A percentile compares a stretch with the other conserved stretches of the same genome.
Evolutionary conservation across 2,797 vertebrate genomes (phyloP).

Genomic region (Pachyuromys duprasi): DNA sequence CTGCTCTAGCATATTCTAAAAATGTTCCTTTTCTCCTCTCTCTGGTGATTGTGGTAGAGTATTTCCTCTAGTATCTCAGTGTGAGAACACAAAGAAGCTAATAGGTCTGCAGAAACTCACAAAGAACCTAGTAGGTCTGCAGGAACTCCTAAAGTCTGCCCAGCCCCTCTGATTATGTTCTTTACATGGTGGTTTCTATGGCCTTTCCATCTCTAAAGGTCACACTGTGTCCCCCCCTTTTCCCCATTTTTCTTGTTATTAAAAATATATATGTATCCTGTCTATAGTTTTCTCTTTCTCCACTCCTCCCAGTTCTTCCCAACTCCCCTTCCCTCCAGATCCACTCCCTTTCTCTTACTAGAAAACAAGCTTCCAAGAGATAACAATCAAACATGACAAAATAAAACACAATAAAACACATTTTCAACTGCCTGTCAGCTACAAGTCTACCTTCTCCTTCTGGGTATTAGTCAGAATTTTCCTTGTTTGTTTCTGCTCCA

Average conservation of each 20-base stretch:
- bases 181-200: background rate
- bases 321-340: background rate
- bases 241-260: background rate
- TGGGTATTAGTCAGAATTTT: background rate
- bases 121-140: background rate
- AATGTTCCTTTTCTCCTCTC: background rate
- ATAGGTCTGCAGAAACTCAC: background rate
- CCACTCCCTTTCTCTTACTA: background rate
- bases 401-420: background rate
- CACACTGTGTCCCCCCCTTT: background rate
- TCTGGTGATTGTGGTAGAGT: background rate
- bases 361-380: background rate
- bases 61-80: background rate
- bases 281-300: background rate
- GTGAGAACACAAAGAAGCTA: background rate
- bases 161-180: background rate
- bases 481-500: background rate
- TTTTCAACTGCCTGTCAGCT: background rate
- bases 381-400: background rate
- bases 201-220: constrained; percentile 2
- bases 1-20: background rate
- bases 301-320: too few species aligned
- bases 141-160: background rate
- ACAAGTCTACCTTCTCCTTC: background rate
- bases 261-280: background rate